These are phyloP conservation scores for Lasiommata megera DNA, from an alignment of 2,888 invertebrate genomes.

Conservation along the genomic window DNA sequence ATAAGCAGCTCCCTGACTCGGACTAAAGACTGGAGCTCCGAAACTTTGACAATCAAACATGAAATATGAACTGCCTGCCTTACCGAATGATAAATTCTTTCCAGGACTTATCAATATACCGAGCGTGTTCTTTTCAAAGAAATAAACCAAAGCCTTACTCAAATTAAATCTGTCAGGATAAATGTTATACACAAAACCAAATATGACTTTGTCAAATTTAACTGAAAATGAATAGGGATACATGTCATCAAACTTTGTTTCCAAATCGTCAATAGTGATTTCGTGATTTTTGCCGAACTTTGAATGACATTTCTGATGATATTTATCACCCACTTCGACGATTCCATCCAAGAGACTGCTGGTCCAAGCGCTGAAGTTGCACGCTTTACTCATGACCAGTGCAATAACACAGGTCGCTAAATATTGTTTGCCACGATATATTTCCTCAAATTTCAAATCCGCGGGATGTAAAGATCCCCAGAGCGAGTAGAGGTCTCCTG, in stretches of 20 bases:
- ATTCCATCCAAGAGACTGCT: conserved; percentile 83
- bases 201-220: conserved; percentile 78
- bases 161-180: conserved; percentile 82
- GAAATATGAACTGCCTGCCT: conserved; percentile 79
- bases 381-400: conserved; percentile 81
- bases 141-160: conserved; percentile 82
- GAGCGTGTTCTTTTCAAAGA: conserved; percentile 75
- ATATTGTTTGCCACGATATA: conserved; percentile 83
- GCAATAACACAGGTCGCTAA: conserved; percentile 82
- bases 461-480: conserved; percentile 85
- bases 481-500: conserved; percentile 84
- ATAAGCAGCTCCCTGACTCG: conserved; percentile 81
- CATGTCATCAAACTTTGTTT: conserved; percentile 73
- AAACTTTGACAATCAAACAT: conserved; percentile 85
- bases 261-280: conserved; percentile 79
- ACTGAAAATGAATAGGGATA: conserved; percentile 82
- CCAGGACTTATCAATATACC: conserved; percentile 80
- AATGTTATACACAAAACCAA: conserved; percentile 83
- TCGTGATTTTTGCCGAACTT: conserved; percentile 81
- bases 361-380: conserved; percentile 84
- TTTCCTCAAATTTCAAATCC: conserved; percentile 76
- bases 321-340: conserved; percentile 80
- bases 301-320: conserved; percentile 73
- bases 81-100: conserved; percentile 79
- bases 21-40: conserved; percentile 82